phyloP scores from a whole-genome alignment of 1,140 invertebrate genomes.

The Atta colombica region DNA sequence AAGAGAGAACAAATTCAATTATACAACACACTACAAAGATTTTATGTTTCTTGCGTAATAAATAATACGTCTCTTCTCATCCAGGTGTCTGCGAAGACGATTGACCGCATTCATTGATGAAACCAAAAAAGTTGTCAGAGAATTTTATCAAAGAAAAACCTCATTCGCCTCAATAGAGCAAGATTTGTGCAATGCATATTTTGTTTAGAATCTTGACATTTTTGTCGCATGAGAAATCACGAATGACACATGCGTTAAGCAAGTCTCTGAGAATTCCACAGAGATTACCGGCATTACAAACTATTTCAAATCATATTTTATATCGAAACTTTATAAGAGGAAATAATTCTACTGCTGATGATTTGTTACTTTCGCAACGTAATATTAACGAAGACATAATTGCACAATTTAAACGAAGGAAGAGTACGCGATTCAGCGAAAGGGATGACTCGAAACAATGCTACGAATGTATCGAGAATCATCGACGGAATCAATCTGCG shows the following conservation, averaged over 20 bases:
- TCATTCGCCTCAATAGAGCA: background rate
- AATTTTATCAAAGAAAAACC: background rate
- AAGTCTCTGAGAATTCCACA: background rate
- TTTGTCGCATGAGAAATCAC: background rate
- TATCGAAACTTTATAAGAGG: background rate
- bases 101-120: background rate
- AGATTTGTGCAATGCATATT: background rate
- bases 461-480: background rate
- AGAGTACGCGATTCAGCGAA: background rate
- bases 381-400: background rate
- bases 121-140: background rate
- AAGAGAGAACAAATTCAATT: constrained; percentile 24
- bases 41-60: constrained; percentile 12
- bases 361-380: background rate
- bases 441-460: background rate
- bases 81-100: constrained; percentile 41
- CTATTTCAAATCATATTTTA: background rate
- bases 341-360: background rate
- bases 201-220: background rate
- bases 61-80: constrained; percentile 46
- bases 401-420: background rate
- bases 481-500: background rate
- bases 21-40: background rate
- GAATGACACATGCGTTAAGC: background rate
- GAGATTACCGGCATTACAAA: background rate